Evolutionary conservation across 2,797 vertebrate species (phyloP).

Genomic region (Alosa sapidissima): DNA sequence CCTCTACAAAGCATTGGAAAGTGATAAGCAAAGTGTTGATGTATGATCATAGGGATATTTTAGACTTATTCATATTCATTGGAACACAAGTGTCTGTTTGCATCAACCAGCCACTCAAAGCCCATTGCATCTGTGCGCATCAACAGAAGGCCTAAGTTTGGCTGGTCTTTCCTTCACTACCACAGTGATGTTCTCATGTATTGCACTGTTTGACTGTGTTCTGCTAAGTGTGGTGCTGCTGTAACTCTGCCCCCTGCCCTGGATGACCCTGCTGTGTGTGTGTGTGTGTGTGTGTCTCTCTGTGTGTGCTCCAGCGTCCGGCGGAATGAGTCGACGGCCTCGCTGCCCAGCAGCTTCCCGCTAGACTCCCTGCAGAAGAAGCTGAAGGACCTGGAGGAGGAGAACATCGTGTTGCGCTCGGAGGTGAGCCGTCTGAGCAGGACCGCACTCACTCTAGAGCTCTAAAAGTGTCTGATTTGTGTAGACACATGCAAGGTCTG

Average conservation of each 20-base stretch:
- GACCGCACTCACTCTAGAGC: neutral
- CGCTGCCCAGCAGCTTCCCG: conserved; percentile 86
- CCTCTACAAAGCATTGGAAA: too few species aligned
- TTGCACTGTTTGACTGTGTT: neutral
- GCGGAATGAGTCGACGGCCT: conserved; percentile 82
- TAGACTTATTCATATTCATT: neutral
- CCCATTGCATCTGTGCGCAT: neutral
- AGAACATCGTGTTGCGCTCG: conserved; percentile 90
- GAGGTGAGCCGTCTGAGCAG: conserved; percentile 74
- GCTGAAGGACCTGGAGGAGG: conserved; percentile 95
- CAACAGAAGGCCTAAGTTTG: too few species aligned
- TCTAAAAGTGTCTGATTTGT: too few species aligned
- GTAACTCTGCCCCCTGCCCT: neutral
- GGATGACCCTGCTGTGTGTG: neutral
- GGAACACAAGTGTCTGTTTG: neutral
- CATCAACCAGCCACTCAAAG: neutral
- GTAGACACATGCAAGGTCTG: too few species aligned
- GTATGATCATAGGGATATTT: neutral
- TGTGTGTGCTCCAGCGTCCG: conserved; percentile 74
- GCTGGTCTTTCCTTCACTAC: neutral
- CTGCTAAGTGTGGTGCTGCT: neutral
- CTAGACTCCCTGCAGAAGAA: conserved; percentile 96
- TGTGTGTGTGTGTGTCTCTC: neutral
- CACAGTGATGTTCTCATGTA: neutral
- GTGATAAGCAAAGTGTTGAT: neutral